phyloP scores from a whole-genome alignment of 2,888 invertebrate genomes.

The Drosophila ezoana region DNA sequence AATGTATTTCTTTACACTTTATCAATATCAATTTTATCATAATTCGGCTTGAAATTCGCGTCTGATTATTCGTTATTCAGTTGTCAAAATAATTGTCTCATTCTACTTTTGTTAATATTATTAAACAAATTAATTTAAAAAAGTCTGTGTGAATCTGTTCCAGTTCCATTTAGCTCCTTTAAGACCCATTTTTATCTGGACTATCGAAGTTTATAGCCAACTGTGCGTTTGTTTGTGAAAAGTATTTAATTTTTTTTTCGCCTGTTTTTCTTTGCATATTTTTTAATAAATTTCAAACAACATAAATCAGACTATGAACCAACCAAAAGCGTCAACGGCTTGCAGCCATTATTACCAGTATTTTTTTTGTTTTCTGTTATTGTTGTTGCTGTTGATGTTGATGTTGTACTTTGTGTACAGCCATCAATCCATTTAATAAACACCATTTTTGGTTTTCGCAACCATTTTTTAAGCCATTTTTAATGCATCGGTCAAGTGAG shows the following conservation, averaged over 20 bases:
- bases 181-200: not conserved
- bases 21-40: no score
- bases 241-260: slow-evolving; percentile 34
- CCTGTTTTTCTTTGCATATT: slow-evolving; percentile 24
- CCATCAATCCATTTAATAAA: slow-evolving; percentile 81
- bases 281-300: slow-evolving; percentile 70
- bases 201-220: not conserved
- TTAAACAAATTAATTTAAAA: no score
- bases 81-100: no score
- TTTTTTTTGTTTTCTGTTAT: slow-evolving; percentile 17
- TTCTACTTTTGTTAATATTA: no score
- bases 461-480: slow-evolving; percentile 78
- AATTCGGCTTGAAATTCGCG: no score
- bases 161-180: not conserved
- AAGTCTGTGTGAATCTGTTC: not conserved
- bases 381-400: slow-evolving; percentile 15
- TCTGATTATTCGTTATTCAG: no score
- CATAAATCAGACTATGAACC: slow-evolving; percentile 64
- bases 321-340: slow-evolving; percentile 49
- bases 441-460: slow-evolving; percentile 83
- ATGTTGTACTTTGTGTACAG: slow-evolving; percentile 30
- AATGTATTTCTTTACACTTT: no score
- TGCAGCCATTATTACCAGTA: slow-evolving; percentile 49
- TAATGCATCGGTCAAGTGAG: slow-evolving; percentile 58
- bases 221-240: slow-evolving; percentile 32